Conservation (phyloP, 2,113 vertebrate species). For the Sisor rabdophorus region DNA sequence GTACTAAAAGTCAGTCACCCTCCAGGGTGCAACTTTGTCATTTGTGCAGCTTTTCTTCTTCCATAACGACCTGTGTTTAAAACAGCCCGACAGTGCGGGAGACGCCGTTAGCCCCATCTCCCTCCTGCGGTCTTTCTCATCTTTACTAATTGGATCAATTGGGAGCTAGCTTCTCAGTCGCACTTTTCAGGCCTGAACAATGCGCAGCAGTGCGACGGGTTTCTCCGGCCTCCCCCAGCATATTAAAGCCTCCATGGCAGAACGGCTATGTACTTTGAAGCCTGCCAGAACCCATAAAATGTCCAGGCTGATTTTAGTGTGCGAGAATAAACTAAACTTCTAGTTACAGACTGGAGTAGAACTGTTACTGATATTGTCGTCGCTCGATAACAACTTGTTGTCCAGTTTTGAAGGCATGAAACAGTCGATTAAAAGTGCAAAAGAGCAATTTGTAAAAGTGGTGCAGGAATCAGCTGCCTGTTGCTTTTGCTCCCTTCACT, state of each 20-base stretch:
- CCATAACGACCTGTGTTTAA: constrained; percentile 37
- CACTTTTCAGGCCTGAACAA: constrained; percentile 30
- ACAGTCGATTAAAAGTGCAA: background rate
- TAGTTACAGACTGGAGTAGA: background rate
- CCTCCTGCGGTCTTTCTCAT: constrained; percentile 32
- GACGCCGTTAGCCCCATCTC: constrained; percentile 26
- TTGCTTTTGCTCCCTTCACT: background rate
- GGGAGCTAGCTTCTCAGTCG: constrained; percentile 42
- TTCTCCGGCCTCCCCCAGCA: constrained; percentile 28
- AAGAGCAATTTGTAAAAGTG: background rate
- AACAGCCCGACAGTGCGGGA: constrained; percentile 1
- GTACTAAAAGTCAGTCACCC: constrained; percentile 15
- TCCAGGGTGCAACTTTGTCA: constrained; percentile 23
- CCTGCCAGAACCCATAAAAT: constrained; percentile 19
- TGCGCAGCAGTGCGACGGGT: constrained; percentile 13
- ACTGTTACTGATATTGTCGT: background rate
- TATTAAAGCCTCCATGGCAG: constrained; percentile 25
- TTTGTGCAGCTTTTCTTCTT: constrained; percentile 16
- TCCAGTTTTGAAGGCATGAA: background rate
- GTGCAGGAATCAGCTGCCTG: background rate
- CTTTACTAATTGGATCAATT: constrained; percentile 46
- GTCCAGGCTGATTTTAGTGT: constrained; percentile 28
- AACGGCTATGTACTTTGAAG: constrained; percentile 25
- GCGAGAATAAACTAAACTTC: constrained; percentile 19
- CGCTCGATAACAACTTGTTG: background rate